These are phyloP conservation scores for Monoplex corrugatus DNA, from an alignment of 2,888 invertebrate genomes.

Conservation along the genomic window DNA sequence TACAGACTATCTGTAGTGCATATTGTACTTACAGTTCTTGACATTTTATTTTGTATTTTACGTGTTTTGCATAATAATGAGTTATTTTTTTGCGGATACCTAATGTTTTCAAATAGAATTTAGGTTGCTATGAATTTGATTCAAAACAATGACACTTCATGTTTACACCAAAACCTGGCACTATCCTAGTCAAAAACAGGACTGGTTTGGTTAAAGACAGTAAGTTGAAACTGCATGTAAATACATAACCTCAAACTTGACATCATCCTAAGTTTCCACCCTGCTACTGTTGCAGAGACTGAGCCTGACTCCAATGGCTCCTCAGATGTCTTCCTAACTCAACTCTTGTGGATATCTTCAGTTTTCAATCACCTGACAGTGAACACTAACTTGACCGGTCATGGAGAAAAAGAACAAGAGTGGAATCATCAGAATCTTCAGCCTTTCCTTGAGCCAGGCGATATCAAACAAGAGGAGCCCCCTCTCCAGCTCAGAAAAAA, in stretches of 20 bases:
- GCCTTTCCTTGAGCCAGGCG: slow-evolving; percentile 19
- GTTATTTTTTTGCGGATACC: no score
- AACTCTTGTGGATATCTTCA: not conserved
- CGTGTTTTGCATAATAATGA: no score
- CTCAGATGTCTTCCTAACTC: not conserved
- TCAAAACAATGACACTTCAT: no score
- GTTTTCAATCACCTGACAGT: not conserved
- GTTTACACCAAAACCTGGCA: no score
- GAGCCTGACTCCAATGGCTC: not conserved
- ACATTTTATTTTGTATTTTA: no score
- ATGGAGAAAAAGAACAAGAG: slow-evolving; percentile 19
- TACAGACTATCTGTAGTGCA: no score
- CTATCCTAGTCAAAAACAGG: no score
- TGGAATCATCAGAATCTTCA: slow-evolving; percentile 35
- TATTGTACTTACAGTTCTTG: no score
- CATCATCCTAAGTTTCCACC: not conserved
- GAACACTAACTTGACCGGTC: not conserved
- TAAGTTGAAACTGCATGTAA: not conserved
- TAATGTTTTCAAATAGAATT: no score
- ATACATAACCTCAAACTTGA: not conserved
- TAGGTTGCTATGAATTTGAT: no score
- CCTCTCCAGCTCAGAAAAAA: not conserved
- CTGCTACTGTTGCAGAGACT: slow-evolving; percentile 31
- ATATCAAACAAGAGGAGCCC: not conserved
- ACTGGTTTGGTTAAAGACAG: no score